Evolutionary conservation across 2,888 invertebrate genomes (phyloP).

Genomic region (Crioceris asparagi): DNA sequence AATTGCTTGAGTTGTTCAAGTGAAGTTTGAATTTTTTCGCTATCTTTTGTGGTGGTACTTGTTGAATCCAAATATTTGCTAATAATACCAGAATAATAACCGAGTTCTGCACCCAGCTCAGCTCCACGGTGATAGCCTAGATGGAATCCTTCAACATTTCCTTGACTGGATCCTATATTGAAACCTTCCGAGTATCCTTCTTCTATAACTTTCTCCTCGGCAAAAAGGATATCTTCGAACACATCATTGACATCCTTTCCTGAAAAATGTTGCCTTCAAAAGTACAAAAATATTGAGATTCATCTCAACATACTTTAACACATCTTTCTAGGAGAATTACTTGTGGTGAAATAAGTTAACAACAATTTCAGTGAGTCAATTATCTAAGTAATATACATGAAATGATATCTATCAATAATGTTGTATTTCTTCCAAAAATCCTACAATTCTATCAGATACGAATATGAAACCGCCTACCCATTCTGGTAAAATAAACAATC

Average conservation of each 20-base stretch:
- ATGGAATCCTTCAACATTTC: constrained; percentile 58
- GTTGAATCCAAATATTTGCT: constrained; percentile 30
- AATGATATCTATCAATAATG: too few relatives aligned
- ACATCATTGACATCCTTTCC: constrained; percentile 62
- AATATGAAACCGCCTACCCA: too few relatives aligned
- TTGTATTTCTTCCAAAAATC: too few relatives aligned
- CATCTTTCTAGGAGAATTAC: too few relatives aligned
- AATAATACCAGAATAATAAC: constrained; percentile 56
- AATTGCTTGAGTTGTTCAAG: constrained; percentile 47
- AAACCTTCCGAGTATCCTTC: constrained; percentile 60
- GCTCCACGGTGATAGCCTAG: constrained; percentile 69
- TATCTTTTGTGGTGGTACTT: constrained; percentile 29
- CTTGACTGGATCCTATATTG: constrained; percentile 48
- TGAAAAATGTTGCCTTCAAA: too few relatives aligned
- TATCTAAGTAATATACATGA: too few relatives aligned
- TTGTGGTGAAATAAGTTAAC: too few relatives aligned
- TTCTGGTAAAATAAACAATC: too few relatives aligned
- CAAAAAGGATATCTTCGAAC: constrained; percentile 58
- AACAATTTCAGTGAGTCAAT: too few relatives aligned
- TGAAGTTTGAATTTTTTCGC: constrained; percentile 45
- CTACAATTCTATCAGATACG: too few relatives aligned
- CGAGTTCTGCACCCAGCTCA: constrained; percentile 66
- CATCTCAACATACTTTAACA: too few relatives aligned
- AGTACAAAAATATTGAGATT: too few relatives aligned
- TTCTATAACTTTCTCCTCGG: constrained; percentile 54